phyloP scores from a whole-genome alignment of 2,888 invertebrate species.

The Therioaphis trifolii region DNA sequence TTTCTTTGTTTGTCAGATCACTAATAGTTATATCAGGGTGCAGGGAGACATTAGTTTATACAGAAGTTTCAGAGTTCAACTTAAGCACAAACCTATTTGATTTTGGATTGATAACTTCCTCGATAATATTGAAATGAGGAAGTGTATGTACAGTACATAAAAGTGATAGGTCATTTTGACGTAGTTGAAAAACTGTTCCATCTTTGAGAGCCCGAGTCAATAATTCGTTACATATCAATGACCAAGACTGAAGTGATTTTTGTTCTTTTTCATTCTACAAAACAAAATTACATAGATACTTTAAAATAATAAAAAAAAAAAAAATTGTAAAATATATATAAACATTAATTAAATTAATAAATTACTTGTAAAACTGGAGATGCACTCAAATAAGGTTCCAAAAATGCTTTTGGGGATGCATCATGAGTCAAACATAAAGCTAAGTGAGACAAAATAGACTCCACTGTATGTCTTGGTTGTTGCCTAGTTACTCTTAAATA shows the following conservation, averaged over 20 bases:
- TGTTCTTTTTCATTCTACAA: conserved; percentile 79
- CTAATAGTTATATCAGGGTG: conserved; percentile 3
- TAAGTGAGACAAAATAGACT: conserved; percentile 89
- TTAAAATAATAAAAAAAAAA: background rate
- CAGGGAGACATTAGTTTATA: conserved; percentile 74
- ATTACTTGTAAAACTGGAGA: conserved; percentile 81
- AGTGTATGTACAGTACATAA: conserved; percentile 86
- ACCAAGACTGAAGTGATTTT: conserved; percentile 92
- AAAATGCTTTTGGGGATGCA: conserved; percentile 92
- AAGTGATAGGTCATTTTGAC: conserved; percentile 92
- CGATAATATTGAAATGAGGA: conserved; percentile 94
- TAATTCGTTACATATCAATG: conserved; percentile 91
- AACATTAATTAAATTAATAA: background rate
- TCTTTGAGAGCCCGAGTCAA: conserved; percentile 87
- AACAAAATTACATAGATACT: conserved; percentile 37
- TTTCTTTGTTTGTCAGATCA: conserved; percentile 32
- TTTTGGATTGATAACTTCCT: conserved; percentile 96
- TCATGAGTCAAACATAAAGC: conserved; percentile 93
- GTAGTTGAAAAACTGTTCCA: conserved; percentile 88
- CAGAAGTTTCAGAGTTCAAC: conserved; percentile 95
- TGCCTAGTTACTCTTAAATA: conserved; percentile 94
- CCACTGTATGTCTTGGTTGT: conserved; percentile 95
- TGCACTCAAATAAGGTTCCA: conserved; percentile 91
- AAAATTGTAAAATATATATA: background rate
- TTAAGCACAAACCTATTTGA: conserved; percentile 94